A percentile compares a stretch with the other conserved stretches of the same genome.
phyloP scores from a whole-genome alignment of 2,888 invertebrate species.

The Perizoma flavofasciatum region DNA sequence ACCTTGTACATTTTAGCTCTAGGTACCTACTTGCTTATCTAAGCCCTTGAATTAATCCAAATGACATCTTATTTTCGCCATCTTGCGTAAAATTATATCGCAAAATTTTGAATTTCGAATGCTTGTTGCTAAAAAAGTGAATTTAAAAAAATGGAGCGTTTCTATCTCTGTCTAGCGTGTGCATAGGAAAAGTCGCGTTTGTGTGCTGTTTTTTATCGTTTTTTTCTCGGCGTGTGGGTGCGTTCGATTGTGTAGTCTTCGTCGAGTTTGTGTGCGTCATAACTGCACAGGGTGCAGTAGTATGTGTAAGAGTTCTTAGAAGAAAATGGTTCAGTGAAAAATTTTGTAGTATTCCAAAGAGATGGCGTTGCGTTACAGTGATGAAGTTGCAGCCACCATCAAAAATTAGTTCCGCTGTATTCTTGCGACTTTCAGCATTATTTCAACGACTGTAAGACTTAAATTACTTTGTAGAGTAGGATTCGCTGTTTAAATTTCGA shows the following conservation, averaged over 20 bases:
- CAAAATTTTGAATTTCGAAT: constrained; percentile 29
- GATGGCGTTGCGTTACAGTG: constrained; percentile 76
- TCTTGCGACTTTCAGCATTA: constrained; percentile 42
- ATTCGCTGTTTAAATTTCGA: constrained; percentile 42
- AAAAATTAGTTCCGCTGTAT: constrained; percentile 60
- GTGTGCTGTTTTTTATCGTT: constrained; percentile 81
- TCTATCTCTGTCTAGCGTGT: constrained; percentile 51
- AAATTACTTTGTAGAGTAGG: constrained; percentile 35
- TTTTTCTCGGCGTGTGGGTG: constrained; percentile 81
- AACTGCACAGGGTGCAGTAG: constrained; percentile 50
- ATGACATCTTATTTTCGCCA: constrained; percentile 52
- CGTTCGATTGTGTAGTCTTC: constrained; percentile 73
- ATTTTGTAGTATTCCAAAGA: constrained; percentile 76
- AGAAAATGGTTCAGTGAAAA: constrained; percentile 82
- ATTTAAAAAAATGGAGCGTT: constrained; percentile 50
- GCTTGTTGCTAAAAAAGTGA: constrained; percentile 32
- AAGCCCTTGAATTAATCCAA: constrained; percentile 60
- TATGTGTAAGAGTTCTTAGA: constrained; percentile 74
- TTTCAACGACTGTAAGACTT: constrained; percentile 32
- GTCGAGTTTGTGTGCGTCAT: constrained; percentile 47
- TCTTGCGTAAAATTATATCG: constrained; percentile 36
- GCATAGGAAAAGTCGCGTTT: constrained; percentile 52
- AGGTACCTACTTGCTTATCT: constrained; percentile 61
- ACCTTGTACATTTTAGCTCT: constrained; percentile 75
- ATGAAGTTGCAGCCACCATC: constrained; percentile 59